phyloP scores from a whole-genome alignment of 2,888 invertebrate genomes.

The Drosophila prolongata region DNA sequence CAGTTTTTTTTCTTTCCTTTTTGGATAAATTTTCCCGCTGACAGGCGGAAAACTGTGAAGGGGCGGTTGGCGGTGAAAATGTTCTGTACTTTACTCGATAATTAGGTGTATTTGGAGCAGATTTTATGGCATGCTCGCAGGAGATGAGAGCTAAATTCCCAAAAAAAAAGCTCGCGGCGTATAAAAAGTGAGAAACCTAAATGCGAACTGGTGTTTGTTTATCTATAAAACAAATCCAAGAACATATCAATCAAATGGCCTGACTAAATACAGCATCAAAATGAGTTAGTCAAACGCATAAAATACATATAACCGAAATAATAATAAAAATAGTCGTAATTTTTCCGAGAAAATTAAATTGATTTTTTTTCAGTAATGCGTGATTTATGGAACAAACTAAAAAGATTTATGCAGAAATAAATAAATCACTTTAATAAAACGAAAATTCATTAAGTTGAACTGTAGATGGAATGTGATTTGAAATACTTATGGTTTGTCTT shows the following conservation, averaged over 20 bases:
- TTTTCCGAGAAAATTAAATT: conserved; percentile 1
- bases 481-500: background rate
- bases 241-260: conserved; percentile 33
- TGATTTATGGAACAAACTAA: background rate
- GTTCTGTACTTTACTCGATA: conserved; percentile 36
- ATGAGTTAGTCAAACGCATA: conserved; percentile 10
- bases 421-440: background rate
- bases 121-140: conserved; percentile 36
- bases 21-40: conserved; percentile 62
- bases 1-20: background rate
- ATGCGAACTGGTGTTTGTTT: conserved; percentile 20
- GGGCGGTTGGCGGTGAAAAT: background rate
- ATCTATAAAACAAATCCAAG: conserved; percentile 35
- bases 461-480: background rate
- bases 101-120: conserved; percentile 44
- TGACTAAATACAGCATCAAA: conserved; percentile 21
- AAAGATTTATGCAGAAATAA: conserved; percentile 4
- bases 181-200: conserved; percentile 2
- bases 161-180: background rate
- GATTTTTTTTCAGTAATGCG: background rate
- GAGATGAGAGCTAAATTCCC: conserved; percentile 1
- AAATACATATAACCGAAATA: background rate
- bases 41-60: conserved; percentile 45
- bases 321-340: background rate
- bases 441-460: background rate